Percentiles rank a stretch among this genome's conserved stretches.
These are phyloP conservation scores for Eutolmus rufibarbis DNA, from an alignment of 2,888 invertebrate species.

Conservation along the genomic window DNA sequence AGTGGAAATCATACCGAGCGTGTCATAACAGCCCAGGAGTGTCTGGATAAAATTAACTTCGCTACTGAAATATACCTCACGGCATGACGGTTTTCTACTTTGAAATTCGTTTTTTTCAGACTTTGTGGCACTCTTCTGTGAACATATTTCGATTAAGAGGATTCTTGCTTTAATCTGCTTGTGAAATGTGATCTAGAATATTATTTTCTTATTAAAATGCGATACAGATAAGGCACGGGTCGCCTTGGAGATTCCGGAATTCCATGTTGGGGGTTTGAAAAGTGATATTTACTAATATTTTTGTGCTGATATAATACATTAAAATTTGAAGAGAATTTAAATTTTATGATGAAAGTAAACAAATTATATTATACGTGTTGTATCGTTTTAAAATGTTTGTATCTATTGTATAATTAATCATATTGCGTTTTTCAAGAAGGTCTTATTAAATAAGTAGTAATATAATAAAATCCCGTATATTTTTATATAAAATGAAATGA, in stretches of 20 bases:
- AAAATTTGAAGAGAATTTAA: background rate
- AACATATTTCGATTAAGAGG: background rate
- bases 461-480: too few species aligned
- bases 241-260: background rate
- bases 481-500: too few species aligned
- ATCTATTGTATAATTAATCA: too few species aligned
- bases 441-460: too few species aligned
- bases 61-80: background rate
- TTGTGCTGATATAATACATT: background rate
- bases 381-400: background rate
- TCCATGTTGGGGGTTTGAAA: background rate
- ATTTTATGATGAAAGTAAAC: background rate
- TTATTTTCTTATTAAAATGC: background rate
- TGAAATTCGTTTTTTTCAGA: background rate
- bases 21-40: background rate
- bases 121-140: background rate
- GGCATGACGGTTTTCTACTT: background rate
- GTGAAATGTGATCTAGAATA: background rate
- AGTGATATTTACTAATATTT: background rate
- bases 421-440: too few species aligned
- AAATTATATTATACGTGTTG: background rate
- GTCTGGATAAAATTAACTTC: slow-evolving; percentile 16
- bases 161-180: background rate
- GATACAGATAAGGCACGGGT: background rate
- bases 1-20: background rate